These are phyloP conservation scores for Typhlichthys subterraneus DNA, from an alignment of 2,797 vertebrate species.

Conservation along the genomic window DNA sequence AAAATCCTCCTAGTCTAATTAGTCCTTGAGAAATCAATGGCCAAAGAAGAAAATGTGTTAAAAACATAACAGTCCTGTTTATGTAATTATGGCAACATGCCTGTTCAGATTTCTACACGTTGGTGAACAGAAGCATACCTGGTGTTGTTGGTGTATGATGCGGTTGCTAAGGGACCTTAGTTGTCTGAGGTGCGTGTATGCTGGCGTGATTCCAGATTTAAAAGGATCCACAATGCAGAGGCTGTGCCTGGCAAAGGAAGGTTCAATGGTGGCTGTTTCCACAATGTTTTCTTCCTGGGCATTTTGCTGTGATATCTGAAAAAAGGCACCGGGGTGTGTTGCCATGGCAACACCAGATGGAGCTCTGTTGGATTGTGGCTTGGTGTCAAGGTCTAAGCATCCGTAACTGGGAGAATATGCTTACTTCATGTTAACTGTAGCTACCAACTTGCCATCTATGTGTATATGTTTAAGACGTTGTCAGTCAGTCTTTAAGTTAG, in stretches of 20 bases:
- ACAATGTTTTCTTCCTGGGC: slow-evolving; percentile 62
- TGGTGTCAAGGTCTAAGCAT: slow-evolving; percentile 75
- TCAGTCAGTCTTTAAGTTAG: background rate
- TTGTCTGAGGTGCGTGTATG: slow-evolving; percentile 1
- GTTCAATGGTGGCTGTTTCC: slow-evolving; percentile 44
- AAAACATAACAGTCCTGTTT: slow-evolving; percentile 23
- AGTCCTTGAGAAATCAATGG: slow-evolving; percentile 70
- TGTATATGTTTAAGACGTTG: slow-evolving; percentile 26
- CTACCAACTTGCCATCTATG: slow-evolving; percentile 44
- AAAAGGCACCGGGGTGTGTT: slow-evolving; percentile 71
- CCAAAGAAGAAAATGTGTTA: slow-evolving; percentile 29
- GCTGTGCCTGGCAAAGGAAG: slow-evolving; percentile 38
- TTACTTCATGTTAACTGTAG: slow-evolving; percentile 64
- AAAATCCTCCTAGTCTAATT: slow-evolving; percentile 66
- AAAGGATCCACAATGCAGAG: slow-evolving; percentile 38
- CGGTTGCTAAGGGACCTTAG: slow-evolving; percentile 14
- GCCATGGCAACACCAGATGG: slow-evolving; percentile 77
- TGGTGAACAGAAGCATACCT: slow-evolving; percentile 16
- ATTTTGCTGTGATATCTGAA: slow-evolving; percentile 66
- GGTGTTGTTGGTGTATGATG: slow-evolving; percentile 8
- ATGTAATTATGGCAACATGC: slow-evolving; percentile 52
- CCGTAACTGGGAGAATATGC: slow-evolving; percentile 64
- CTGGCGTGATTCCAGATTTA: slow-evolving; percentile 18
- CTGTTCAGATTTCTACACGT: slow-evolving; percentile 23
- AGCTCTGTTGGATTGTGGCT: slow-evolving; percentile 70